Evolutionary conservation across 2,797 vertebrate species (phyloP).

Genomic region (Gobio occitaniae): DNA sequence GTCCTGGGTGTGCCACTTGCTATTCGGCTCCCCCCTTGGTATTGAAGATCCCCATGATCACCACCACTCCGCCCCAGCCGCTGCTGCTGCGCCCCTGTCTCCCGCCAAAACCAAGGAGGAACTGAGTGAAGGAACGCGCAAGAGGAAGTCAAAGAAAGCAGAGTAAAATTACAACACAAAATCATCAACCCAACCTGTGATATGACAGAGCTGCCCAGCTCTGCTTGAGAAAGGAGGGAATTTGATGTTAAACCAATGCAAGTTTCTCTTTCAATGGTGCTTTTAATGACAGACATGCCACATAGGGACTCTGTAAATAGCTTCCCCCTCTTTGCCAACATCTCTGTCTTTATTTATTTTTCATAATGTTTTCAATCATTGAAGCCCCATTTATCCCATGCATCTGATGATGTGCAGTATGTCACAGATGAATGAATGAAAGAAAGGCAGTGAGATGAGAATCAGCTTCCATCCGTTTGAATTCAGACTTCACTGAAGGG

Average conservation of each 20-base stretch:
- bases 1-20: constrained; percentile 85
- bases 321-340: constrained; percentile 64
- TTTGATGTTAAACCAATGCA: constrained; percentile 70
- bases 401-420: constrained; percentile 56
- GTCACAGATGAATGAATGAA: constrained; percentile 20
- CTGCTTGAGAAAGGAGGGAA: constrained; percentile 62
- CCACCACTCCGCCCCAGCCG: constrained; percentile 73
- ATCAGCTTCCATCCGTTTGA: neutral
- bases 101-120: constrained; percentile 92
- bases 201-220: constrained; percentile 65
- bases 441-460: constrained; percentile 6
- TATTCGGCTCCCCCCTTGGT: constrained; percentile 85
- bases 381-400: constrained; percentile 61
- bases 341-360: constrained; percentile 68
- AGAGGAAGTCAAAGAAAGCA: constrained; percentile 94
- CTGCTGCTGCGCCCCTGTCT: constrained; percentile 70
- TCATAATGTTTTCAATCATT: constrained; percentile 61
- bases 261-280: constrained; percentile 72
- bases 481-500: neutral
- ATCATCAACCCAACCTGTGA: constrained; percentile 56
- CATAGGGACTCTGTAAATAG: constrained; percentile 76
- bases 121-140: constrained; percentile 90
- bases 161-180: constrained; percentile 78
- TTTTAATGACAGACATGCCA: constrained; percentile 69
- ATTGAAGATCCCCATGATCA: constrained; percentile 79